Evolutionary conservation across 2,797 vertebrate species (phyloP).

Genomic region (Girardinus metallicus): DNA sequence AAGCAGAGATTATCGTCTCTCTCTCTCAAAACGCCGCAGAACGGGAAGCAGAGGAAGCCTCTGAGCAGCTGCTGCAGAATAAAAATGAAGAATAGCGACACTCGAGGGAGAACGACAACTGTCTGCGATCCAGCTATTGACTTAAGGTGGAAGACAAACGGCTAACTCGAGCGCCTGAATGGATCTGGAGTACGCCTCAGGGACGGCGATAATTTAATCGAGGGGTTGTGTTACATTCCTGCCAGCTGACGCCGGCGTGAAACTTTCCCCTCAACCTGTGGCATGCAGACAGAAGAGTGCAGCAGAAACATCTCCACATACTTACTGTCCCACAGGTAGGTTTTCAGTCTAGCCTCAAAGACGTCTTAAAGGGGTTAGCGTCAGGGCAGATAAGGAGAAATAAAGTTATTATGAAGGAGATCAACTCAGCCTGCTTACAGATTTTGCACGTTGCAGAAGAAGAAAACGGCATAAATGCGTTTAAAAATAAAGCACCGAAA

Average conservation of each 20-base stretch:
- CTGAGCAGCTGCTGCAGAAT: slow-evolving; percentile 40
- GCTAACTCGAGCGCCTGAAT: slow-evolving; percentile 34
- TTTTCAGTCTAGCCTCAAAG: slow-evolving; percentile 83
- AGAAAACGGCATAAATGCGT: not conserved
- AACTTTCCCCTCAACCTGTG: slow-evolving; percentile 56
- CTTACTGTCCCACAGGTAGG: slow-evolving; percentile 82
- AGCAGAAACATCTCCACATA: slow-evolving; percentile 35
- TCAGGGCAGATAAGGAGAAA: slow-evolving; percentile 41
- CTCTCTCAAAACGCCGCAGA: slow-evolving; percentile 13
- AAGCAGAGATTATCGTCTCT: slow-evolving; percentile 41
- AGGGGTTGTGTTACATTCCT: slow-evolving; percentile 56
- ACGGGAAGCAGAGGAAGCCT: slow-evolving; percentile 7
- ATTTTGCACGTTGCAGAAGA: slow-evolving; percentile 14
- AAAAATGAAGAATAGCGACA: slow-evolving; percentile 40
- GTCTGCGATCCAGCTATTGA: slow-evolving; percentile 50
- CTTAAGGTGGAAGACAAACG: slow-evolving; percentile 51
- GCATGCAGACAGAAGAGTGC: slow-evolving; percentile 40
- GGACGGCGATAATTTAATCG: slow-evolving; percentile 48
- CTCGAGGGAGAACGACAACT: slow-evolving; percentile 39
- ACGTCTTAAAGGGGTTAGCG: slow-evolving; percentile 63
- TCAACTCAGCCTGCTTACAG: slow-evolving; percentile 13
- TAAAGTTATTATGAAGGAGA: slow-evolving; percentile 23
- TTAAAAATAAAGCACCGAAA: not conserved
- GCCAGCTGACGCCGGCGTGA: slow-evolving; percentile 31
- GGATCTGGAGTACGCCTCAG: slow-evolving; percentile 66